These are phyloP conservation scores for Condylostylus longicornis DNA, from an alignment of 1,140 invertebrate species.

Conservation along the genomic window DNA sequence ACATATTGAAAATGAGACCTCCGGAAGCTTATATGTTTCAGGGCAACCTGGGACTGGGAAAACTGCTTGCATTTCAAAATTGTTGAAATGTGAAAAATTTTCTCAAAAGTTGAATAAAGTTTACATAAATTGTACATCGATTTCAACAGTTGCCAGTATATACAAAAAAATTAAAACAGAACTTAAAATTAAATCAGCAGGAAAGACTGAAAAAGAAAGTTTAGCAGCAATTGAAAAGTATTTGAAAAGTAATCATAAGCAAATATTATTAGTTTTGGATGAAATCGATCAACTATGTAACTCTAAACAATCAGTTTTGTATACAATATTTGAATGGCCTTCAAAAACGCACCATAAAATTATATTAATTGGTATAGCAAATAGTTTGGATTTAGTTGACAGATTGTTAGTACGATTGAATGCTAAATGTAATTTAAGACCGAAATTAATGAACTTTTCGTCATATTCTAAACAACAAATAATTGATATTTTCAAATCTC, in stretches of 20 bases:
- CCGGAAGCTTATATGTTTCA: conserved; percentile 81
- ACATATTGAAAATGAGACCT: conserved; percentile 47
- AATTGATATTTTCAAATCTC: conserved; percentile 62
- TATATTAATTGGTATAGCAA: conserved; percentile 84
- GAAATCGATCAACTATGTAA: conserved; percentile 80
- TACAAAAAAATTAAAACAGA: conserved; percentile 55
- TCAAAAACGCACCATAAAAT: conserved; percentile 49
- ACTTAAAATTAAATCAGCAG: conserved; percentile 38
- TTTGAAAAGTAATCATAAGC: conserved; percentile 48
- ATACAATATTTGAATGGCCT: conserved; percentile 90
- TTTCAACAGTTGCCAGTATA: conserved; percentile 56
- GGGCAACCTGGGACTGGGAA: conserved; percentile 92
- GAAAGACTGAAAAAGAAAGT: conserved; percentile 43
- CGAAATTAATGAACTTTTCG: conserved; percentile 72
- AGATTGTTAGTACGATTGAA: conserved; percentile 76
- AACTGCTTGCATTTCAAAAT: conserved; percentile 68
- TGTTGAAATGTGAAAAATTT: conserved; percentile 47
- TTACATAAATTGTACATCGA: conserved; percentile 68
- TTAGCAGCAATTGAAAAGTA: conserved; percentile 48
- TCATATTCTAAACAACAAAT: conserved; percentile 87
- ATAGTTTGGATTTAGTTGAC: conserved; percentile 90
- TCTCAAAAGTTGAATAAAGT: conserved; percentile 45
- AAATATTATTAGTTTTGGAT: conserved; percentile 76
- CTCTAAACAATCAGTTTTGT: conserved; percentile 74
- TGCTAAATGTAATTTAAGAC: conserved; percentile 50